Conservation (phyloP, 2,113 vertebrate species). For the Coturnix japonica region DNA sequence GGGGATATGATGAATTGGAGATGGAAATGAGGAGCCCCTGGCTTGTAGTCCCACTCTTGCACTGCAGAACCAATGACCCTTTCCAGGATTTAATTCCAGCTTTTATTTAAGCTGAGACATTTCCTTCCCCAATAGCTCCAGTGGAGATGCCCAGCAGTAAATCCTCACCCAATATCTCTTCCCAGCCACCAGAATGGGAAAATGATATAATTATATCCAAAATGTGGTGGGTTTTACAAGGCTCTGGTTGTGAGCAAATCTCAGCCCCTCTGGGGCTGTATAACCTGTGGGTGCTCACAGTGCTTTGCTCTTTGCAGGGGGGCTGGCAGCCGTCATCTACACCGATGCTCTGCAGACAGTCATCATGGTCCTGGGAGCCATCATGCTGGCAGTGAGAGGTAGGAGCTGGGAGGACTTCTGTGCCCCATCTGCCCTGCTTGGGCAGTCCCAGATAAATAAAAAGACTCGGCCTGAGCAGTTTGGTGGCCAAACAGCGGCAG, state of each 20-base stretch:
- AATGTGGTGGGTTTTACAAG: not conserved
- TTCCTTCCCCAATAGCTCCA: not conserved
- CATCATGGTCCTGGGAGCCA: slow-evolving; percentile 89
- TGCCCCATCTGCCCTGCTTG: not conserved
- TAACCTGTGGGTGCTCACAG: fast-evolving
- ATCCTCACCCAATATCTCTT: not conserved
- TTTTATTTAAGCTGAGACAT: not conserved
- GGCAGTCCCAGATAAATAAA: not conserved
- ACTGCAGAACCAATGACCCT: fast-evolving
- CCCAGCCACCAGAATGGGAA: not conserved
- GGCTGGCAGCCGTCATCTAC: slow-evolving; percentile 90
- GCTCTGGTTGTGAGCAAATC: slow-evolving; percentile 1
- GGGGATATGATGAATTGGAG: not conserved
- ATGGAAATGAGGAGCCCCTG: not conserved
- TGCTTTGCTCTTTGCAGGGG: slow-evolving; percentile 76
- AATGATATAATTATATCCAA: not conserved
- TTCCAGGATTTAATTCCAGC: not conserved
- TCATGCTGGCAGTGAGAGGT: slow-evolving; percentile 88
- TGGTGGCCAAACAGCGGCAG: not conserved
- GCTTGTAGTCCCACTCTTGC: not conserved
- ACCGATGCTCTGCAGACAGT: slow-evolving; percentile 89
- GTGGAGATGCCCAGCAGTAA: not conserved
- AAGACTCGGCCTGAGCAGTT: not conserved
- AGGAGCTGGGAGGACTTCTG: not conserved
- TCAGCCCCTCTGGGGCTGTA: not conserved